Evolutionary conservation across 2,113 vertebrate genomes (phyloP).

Genomic region (Pelobates fuscus): DNA sequence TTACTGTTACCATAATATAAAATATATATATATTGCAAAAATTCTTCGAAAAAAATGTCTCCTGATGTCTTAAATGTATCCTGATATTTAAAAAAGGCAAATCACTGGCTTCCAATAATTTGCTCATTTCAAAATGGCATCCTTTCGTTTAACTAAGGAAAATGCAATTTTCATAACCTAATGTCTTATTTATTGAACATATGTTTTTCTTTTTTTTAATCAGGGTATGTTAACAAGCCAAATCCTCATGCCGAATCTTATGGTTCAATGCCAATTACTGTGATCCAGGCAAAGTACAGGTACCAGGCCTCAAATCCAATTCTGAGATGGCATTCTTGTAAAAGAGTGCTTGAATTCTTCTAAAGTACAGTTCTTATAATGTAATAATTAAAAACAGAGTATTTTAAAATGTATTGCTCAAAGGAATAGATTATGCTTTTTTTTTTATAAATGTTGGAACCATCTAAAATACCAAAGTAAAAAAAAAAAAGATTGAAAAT

Average conservation of each 20-base stretch:
- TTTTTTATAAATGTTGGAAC: conserved; percentile 42
- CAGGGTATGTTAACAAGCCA: conserved; percentile 1
- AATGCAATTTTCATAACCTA: too few relatives aligned
- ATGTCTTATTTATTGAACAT: background rate
- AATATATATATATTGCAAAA: too few relatives aligned
- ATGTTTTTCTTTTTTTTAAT: conserved; percentile 31
- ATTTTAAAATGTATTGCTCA: conserved; percentile 32
- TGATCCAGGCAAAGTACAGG: conserved; percentile 31
- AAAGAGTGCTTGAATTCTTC: conserved; percentile 24
- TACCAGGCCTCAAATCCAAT: conserved; percentile 32
- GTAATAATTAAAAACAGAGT: conserved; percentile 35
- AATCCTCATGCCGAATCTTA: conserved; percentile 2
- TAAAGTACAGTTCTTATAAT: conserved; percentile 26
- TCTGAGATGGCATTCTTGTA: conserved; percentile 28
- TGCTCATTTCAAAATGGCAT: too few relatives aligned
- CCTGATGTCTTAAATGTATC: too few relatives aligned
- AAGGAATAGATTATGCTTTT: conserved; percentile 33
- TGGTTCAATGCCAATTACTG: conserved; percentile 8
- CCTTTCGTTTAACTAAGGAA: too few relatives aligned
- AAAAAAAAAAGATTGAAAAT: conserved; percentile 17
- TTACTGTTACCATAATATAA: too few relatives aligned
- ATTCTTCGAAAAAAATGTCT: too few relatives aligned
- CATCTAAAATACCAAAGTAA: conserved; percentile 35
- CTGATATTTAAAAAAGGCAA: too few relatives aligned
- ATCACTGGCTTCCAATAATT: too few relatives aligned